phyloP scores from a whole-genome alignment of 2,888 invertebrate genomes.

The Torymus tubicola region DNA sequence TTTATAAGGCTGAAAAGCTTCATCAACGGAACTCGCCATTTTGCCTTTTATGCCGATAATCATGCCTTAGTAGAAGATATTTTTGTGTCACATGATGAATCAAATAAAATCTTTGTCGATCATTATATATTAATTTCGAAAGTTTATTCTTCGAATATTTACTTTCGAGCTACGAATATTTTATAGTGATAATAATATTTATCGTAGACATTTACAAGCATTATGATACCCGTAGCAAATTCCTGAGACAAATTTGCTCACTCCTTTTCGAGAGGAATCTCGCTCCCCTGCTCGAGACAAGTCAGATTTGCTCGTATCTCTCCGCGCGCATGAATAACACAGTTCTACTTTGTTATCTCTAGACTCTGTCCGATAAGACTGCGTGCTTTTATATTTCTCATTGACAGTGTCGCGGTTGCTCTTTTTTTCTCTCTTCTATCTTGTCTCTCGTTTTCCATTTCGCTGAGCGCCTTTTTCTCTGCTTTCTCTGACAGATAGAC shows the following conservation, averaged over 20 bases:
- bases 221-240: too few species aligned
- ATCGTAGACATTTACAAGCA: too few species aligned
- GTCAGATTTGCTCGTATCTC: conserved; percentile 21
- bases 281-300: not conserved
- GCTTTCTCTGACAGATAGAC: not conserved
- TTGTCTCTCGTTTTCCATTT: conserved; percentile 14
- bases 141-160: too few species aligned
- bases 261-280: conserved; percentile 3
- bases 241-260: not conserved
- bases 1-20: too few species aligned
- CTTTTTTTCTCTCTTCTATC: not conserved
- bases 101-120: too few species aligned
- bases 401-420: conserved; percentile 10
- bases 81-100: too few species aligned
- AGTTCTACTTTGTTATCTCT: conserved; percentile 39
- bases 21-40: too few species aligned
- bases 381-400: conserved; percentile 30
- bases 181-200: too few species aligned
- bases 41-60: too few species aligned
- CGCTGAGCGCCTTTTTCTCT: not conserved
- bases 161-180: too few species aligned
- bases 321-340: conserved; percentile 37
- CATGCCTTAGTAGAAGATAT: too few species aligned
- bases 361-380: conserved; percentile 33
- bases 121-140: too few species aligned